Conservation (phyloP, 2,113 vertebrate genomes). For the Urocitellus parryii region DNA sequence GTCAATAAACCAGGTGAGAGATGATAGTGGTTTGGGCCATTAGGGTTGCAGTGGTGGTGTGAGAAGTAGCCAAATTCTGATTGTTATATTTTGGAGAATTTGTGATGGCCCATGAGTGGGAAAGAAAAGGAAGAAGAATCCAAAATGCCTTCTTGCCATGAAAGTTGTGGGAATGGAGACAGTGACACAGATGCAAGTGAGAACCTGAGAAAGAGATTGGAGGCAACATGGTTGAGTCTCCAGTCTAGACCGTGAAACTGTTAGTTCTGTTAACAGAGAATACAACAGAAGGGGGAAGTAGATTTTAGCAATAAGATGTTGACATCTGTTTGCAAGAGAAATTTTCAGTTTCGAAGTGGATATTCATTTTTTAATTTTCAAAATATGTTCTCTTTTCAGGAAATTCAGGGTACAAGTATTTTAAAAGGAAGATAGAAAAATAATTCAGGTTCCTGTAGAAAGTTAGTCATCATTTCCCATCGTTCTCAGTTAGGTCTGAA, state of each 20-base stretch:
- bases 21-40: background rate
- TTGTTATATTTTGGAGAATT: background rate
- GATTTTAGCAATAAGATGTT: constrained; percentile 19
- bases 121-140: background rate
- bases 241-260: background rate
- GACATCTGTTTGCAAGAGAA: constrained; percentile 33
- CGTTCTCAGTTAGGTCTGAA: constrained; percentile 18
- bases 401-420: constrained; percentile 23
- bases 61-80: background rate
- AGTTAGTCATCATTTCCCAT: background rate
- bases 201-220: background rate
- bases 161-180: background rate
- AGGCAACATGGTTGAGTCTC: background rate
- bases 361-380: constrained; percentile 30
- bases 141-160: background rate
- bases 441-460: background rate
- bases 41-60: background rate
- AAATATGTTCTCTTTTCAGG: background rate
- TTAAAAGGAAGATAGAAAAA: constrained; percentile 51
- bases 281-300: background rate
- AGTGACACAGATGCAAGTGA: background rate
- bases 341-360: constrained; percentile 57
- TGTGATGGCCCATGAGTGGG: background rate
- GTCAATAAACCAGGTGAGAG: background rate
- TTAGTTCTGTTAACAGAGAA: background rate